phyloP scores from a whole-genome alignment of 2,113 vertebrate species.

The Boleophthalmus pectinirostris region DNA sequence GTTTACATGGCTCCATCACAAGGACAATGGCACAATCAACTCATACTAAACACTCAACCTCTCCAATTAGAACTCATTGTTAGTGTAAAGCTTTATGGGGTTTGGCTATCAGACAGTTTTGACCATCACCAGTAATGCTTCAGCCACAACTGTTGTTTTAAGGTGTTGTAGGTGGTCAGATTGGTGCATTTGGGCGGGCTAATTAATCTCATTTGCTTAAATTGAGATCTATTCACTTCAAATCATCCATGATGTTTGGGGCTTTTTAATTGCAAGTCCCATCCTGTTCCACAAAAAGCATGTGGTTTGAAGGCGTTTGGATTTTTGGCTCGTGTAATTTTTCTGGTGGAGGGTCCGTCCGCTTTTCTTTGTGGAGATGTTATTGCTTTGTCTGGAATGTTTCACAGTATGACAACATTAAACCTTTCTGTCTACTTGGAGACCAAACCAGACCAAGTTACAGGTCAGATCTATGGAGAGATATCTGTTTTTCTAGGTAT shows the following conservation, averaged over 20 bases:
- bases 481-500: too few relatives aligned
- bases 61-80: constrained; percentile 21
- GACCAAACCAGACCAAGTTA: too few relatives aligned
- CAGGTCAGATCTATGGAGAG: too few relatives aligned
- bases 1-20: constrained; percentile 42
- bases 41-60: constrained; percentile 47
- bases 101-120: background rate
- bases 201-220: too few relatives aligned
- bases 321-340: too few relatives aligned
- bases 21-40: constrained; percentile 60
- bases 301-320: background rate
- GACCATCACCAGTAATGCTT: background rate
- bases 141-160: background rate
- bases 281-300: background rate
- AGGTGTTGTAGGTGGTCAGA: background rate
- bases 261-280: background rate
- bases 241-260: background rate
- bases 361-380: too few relatives aligned
- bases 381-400: too few relatives aligned
- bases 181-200: too few relatives aligned
- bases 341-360: too few relatives aligned
- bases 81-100: background rate
- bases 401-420: too few relatives aligned
- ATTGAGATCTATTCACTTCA: too few relatives aligned
- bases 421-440: too few relatives aligned